Percentiles rank a stretch among this genome's conserved stretches.
phyloP scores from a whole-genome alignment of 2,888 invertebrate genomes.

The Ctena decussata region DNA sequence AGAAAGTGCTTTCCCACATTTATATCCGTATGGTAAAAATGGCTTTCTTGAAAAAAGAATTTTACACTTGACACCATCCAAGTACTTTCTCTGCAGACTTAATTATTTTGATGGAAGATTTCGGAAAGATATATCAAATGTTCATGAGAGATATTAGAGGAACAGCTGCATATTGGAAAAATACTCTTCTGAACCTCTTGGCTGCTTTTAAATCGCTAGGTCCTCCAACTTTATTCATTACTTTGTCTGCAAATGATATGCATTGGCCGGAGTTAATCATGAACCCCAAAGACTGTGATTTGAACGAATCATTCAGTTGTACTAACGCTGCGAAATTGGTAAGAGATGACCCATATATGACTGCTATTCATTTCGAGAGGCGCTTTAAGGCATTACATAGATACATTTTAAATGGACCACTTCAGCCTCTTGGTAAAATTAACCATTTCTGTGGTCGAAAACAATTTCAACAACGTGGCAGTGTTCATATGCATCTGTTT shows the following conservation, averaged over 20 bases:
- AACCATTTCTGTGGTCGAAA: constrained; percentile 35
- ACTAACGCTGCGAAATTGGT: neutral
- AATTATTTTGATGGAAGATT: too few species aligned
- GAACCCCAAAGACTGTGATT: too few species aligned
- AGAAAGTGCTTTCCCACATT: too few species aligned
- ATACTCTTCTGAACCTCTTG: neutral
- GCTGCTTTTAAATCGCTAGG: neutral
- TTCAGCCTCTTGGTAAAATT: constrained; percentile 45
- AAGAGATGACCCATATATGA: constrained; percentile 33
- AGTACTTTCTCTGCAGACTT: too few species aligned
- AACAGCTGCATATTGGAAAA: neutral
- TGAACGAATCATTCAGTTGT: too few species aligned
- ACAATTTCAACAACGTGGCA: constrained; percentile 56
- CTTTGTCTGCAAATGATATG: neutral
- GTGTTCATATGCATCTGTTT: constrained; percentile 55
- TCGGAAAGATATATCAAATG: neutral
- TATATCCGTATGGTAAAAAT: too few species aligned
- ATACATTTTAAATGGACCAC: constrained; percentile 23
- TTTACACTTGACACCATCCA: too few species aligned
- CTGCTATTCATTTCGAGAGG: constrained; percentile 53
- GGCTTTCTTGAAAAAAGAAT: too few species aligned
- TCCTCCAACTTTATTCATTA: neutral
- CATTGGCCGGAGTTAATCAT: neutral
- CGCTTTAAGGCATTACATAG: constrained; percentile 42
- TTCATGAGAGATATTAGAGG: neutral